Base-by-base conservation (phyloP, 2,113 vertebrate species). In the Hippocampus guttulatus region DNA sequence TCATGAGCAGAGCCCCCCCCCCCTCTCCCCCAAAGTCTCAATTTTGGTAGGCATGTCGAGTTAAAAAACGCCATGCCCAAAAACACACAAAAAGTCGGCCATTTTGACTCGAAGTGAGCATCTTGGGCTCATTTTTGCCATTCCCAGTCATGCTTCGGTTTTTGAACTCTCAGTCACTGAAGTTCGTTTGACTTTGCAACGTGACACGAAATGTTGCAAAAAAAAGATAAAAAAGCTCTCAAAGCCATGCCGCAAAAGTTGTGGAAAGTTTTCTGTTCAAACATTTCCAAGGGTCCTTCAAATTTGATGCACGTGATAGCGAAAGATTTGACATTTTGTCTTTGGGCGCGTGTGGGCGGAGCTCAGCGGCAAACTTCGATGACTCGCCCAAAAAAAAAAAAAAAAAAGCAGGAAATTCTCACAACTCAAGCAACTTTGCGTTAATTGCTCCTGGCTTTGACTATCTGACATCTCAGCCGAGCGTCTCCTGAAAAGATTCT, bases 401-500 rank as follows among this genome's bases (percentile, higher is more conserved):
- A n/a, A n/a, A n/a, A n/a, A 33, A 33, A 33, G 25, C n/a, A 27
- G 55, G 14, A 27, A 58, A 58, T 12, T 27, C 55, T 11, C 55
- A 7, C 8, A 58, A 58, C 23, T 58, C 23, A 1, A 27, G 55
- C 55, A 58, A 27, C 55, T 58, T 58, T 58, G n/a, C 4, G 55
- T 58, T 58, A 58, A 58, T 58, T 27, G 55, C 55, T 33, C 27
- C 27, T 20, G 58, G 27, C 58, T 61, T 61, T 61, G 79, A 85
- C 83, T 86, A 82, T 62, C 70, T 77, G 68, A 81, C 67, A 75
- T 85, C 70, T 75, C 25, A 61, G 71, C 60, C 8, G 3, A 74
- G 72, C 81, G 21, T 75, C 75, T 58, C 82, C 73, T 82, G 80
- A 87, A 83, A 84, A 83, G 77, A 69, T 30, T 64, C 75, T 18